Conservation (phyloP, 2,113 vertebrate genomes). For the Microcebus jonahi region DNA sequence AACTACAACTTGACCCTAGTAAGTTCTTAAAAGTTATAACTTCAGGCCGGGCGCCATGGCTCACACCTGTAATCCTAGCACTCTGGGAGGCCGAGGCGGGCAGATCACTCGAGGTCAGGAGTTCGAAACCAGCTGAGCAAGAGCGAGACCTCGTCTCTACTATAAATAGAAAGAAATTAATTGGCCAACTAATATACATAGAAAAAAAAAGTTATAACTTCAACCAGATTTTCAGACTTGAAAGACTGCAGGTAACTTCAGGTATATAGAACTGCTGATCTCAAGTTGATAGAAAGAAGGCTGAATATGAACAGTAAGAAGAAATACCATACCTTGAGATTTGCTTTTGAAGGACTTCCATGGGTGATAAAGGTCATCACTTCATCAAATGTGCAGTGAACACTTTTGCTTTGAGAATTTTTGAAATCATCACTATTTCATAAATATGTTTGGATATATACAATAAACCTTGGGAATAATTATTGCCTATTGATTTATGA, state of each 20-base stretch:
- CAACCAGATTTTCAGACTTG: background rate
- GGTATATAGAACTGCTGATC: background rate
- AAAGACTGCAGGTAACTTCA: background rate
- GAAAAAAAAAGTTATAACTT: slow-evolving; percentile 8
- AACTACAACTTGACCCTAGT: slow-evolving; percentile 15
- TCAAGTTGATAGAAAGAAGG: background rate
- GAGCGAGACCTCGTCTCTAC: too few relatives aligned
- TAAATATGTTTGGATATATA: background rate
- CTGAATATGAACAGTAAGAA: background rate
- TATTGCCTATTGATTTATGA: background rate
- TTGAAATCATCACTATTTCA: background rate
- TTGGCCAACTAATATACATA: too few relatives aligned
- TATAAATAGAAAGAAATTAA: too few relatives aligned
- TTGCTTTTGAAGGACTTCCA: background rate
- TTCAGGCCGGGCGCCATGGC: too few relatives aligned
- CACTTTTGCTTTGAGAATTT: background rate
- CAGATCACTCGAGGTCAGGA: too few relatives aligned
- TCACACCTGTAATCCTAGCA: too few relatives aligned
- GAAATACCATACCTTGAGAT: background rate
- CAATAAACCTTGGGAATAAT: background rate
- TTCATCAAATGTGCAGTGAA: background rate
- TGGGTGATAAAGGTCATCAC: background rate
- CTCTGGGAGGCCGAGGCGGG: too few relatives aligned
- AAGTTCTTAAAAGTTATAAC: slow-evolving; percentile 6
- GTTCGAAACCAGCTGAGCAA: too few relatives aligned